Conservation (phyloP, 2,797 vertebrate genomes). For the Arrhamphus sclerolepis region DNA sequence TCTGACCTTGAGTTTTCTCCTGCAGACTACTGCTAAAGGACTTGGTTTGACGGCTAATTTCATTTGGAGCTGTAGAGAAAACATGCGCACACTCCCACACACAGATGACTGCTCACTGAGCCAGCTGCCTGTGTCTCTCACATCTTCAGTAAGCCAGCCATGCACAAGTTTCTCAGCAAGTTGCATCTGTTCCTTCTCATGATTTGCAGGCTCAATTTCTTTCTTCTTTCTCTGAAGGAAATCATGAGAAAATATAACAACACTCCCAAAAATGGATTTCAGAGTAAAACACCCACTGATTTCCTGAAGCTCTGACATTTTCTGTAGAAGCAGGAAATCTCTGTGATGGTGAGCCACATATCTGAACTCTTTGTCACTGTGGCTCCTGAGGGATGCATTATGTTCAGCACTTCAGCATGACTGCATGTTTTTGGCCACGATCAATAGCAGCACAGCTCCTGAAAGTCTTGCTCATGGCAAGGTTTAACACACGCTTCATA, state of each 20-base stretch:
- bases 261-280: conserved; percentile 27
- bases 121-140: conserved; percentile 59
- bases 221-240: conserved; percentile 10
- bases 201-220: conserved; percentile 9
- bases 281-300: conserved; percentile 15
- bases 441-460: conserved; percentile 33
- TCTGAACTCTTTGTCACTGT: conserved; percentile 20
- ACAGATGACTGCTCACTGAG: conserved; percentile 56
- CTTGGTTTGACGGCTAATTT: conserved; percentile 70
- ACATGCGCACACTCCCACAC: conserved; percentile 27
- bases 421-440: conserved; percentile 28
- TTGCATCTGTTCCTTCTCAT: conserved; percentile 29
- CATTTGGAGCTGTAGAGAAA: conserved; percentile 61
- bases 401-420: conserved; percentile 24
- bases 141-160: conserved; percentile 41
- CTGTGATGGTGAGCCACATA: conserved; percentile 9
- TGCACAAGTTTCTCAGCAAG: conserved; percentile 42
- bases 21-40: conserved; percentile 66
- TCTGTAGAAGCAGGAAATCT: conserved; percentile 1
- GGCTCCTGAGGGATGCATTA: conserved; percentile 42
- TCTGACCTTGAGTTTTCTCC: conserved; percentile 73
- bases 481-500: conserved; percentile 45
- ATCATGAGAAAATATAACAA: conserved; percentile 6
- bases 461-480: conserved; percentile 29
- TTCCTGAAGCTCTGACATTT: conserved; percentile 10